phyloP scores from a whole-genome alignment of 2,797 vertebrate species.

The Gymnopithys bicolor region DNA sequence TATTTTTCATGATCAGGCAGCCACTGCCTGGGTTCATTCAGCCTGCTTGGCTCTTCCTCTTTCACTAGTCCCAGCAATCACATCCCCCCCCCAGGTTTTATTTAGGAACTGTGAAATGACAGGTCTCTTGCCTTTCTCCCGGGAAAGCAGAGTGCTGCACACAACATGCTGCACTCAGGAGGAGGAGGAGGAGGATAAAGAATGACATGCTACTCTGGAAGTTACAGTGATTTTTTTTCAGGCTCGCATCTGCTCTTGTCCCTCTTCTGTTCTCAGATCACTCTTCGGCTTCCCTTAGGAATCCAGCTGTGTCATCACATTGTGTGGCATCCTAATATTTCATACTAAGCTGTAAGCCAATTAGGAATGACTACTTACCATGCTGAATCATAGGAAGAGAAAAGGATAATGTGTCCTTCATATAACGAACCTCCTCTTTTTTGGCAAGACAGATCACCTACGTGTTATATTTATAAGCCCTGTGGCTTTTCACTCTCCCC shows the following conservation, averaged over 20 bases:
- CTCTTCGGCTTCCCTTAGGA: conserved; percentile 89
- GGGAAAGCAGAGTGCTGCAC: conserved; percentile 32
- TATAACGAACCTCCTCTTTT: conserved; percentile 85
- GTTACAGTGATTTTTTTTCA: conserved; percentile 61
- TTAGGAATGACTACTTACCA: conserved; percentile 96
- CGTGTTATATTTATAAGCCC: conserved; percentile 60
- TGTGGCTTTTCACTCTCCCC: conserved; percentile 65
- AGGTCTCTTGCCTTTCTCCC: conserved; percentile 44
- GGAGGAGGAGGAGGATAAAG: conserved; percentile 40
- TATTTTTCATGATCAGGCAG: conserved; percentile 46
- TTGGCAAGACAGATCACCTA: conserved; percentile 68
- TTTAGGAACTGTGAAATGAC: conserved; percentile 57
- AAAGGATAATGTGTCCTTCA: conserved; percentile 94
- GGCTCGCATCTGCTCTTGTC: conserved; percentile 73
- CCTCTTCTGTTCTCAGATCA: conserved; percentile 83
- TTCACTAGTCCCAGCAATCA: neutral
- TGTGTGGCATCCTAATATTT: conserved; percentile 92
- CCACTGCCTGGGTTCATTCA: conserved; percentile 42
- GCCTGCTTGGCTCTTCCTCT: conserved; percentile 31
- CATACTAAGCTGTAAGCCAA: conserved; percentile 92
- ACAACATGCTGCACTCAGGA: conserved; percentile 22
- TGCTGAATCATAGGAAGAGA: conserved; percentile 86
- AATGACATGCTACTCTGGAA: conserved; percentile 67
- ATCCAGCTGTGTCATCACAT: conserved; percentile 93
- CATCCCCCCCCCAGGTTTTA: neutral